These are phyloP conservation scores for Prorops nasuta DNA, from an alignment of 1,140 invertebrate species.

Conservation along the genomic window DNA sequence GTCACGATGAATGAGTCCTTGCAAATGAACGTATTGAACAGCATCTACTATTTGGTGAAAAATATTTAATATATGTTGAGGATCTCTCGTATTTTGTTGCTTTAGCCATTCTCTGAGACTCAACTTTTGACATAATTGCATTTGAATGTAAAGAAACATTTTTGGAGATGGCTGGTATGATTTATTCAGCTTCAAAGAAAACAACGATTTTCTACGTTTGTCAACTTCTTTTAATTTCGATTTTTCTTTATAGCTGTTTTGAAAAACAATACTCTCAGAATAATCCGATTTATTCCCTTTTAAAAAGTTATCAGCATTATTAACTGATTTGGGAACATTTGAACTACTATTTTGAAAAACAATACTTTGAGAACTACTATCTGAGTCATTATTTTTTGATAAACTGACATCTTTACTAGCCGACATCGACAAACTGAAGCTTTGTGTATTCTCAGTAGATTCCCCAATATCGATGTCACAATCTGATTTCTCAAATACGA, in stretches of 20 bases:
- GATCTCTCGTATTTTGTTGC: conserved; percentile 51
- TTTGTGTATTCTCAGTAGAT: background rate
- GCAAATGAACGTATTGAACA: conserved; percentile 91
- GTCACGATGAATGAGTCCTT: conserved; percentile 91
- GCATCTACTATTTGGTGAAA: conserved; percentile 93
- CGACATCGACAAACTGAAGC: background rate
- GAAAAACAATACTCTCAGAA: conserved; percentile 30
- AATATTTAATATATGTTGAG: conserved; percentile 65
- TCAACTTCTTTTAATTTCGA: conserved; percentile 8
- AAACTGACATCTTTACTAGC: background rate
- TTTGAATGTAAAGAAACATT: conserved; percentile 93
- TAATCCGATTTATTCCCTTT: background rate
- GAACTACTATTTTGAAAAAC: conserved; percentile 24
- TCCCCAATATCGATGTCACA: conserved; percentile 33
- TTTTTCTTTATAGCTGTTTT: conserved; percentile 10
- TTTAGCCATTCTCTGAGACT: conserved; percentile 89
- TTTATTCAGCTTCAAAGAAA: conserved; percentile 49
- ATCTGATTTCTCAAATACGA: conserved; percentile 41
- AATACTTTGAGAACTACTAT: conserved; percentile 20
- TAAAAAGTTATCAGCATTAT: too few species aligned
- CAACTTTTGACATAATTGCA: conserved; percentile 90
- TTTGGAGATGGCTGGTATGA: conserved; percentile 40
- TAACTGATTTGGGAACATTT: conserved; percentile 24
- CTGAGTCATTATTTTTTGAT: background rate
- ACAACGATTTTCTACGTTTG: conserved; percentile 15